Evolutionary conservation across 2,888 invertebrate genomes (phyloP), one percentile per base, ranked within the genome.

Genomic region (Dicroscelio sp.): DNA sequence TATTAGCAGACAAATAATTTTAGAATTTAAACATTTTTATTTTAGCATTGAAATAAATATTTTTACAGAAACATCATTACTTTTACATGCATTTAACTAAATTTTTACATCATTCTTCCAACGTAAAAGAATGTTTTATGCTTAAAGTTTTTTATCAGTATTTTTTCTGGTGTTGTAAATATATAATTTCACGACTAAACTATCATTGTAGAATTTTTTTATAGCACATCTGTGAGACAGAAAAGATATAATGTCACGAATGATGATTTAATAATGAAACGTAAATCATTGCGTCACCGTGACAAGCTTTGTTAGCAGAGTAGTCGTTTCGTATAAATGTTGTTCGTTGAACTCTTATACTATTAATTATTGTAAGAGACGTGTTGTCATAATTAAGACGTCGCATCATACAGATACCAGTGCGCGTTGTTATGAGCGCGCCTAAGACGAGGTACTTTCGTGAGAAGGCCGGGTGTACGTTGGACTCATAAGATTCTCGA

Each of bases 281-380:
- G 31, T 83, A 88, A 88, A 82, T 88, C 38, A 83, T 78, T 48
- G 55, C 25, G 35, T 60, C 17, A 23, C 10, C 23, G 31, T 55
- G 82, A 83, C 71, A 71, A 76, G 71, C 73, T 84, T 67, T 82
- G 71, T 80, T 60, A 52, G 35, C 33, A 17, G 20, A 73, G 58
- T 55, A 82, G 35, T 38, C 78, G 71, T 89, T 71, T 82, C 65
- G 38, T 52, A 90, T 91, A 91, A 90, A 86, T 91, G 69, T 79
- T 93, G 91, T 92, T 94, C 91, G 94, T 91, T 90, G 92, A 83
- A 88, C 92, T 86, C 82, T 86, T 71, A 82, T 69, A 90, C 93
- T 92, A 95, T 95, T 95, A 96, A 96, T 95, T 95, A 96, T 95
- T 93, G 92, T 93, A 82, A 65, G 89, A 67, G 94, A 94, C 93